phyloP scores from a whole-genome alignment of 2,113 vertebrate species.

The Tetrao urogallus region DNA sequence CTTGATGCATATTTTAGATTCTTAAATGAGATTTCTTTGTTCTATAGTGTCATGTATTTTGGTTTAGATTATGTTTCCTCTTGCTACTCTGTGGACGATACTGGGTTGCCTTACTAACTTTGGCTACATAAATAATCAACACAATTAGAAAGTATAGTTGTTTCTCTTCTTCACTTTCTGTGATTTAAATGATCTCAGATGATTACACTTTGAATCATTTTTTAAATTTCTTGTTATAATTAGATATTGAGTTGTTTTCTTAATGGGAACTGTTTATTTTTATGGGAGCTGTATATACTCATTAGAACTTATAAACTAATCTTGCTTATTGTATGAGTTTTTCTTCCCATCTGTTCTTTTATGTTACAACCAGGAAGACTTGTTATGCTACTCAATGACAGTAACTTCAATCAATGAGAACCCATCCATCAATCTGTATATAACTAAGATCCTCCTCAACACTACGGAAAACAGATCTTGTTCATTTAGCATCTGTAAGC shows the following conservation, averaged over 20 bases:
- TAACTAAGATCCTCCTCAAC: neutral
- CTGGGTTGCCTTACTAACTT: neutral
- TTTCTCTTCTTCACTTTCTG: neutral
- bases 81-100: neutral
- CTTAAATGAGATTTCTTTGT: neutral
- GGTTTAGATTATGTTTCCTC: neutral
- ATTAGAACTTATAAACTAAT: neutral
- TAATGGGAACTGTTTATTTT: neutral
- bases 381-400: neutral
- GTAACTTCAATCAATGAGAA: neutral
- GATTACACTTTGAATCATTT: neutral
- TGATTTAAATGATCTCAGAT: neutral
- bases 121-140: neutral
- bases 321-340: neutral
- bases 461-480: neutral
- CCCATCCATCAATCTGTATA: neutral
- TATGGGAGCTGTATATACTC: neutral
- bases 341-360: neutral
- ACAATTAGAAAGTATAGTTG: neutral
- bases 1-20: neutral
- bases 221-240: neutral
- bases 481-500: neutral
- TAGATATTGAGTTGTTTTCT: neutral
- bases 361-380: rapidly evolving
- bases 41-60: neutral